Conservation (phyloP, 1,140 invertebrate species). For the Thrips palmi region DNA sequence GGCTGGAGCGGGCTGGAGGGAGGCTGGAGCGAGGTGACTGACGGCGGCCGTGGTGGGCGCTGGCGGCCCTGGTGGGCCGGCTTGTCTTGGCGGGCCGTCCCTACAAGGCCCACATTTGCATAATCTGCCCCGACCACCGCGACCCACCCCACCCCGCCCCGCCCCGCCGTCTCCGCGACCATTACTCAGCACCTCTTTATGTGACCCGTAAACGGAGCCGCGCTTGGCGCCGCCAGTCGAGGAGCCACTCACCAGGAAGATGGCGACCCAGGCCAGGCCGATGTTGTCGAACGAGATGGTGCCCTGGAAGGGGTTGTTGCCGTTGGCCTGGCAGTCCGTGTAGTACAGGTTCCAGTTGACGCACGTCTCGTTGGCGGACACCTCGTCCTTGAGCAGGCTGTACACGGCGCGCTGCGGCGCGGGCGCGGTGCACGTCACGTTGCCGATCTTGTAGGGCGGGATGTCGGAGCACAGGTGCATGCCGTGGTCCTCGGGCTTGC, state of each 20-base stretch:
- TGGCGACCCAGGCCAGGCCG: conserved; percentile 97
- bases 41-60: too few species aligned
- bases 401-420: conserved; percentile 27
- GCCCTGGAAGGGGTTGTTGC: conserved; percentile 94
- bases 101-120: too few species aligned
- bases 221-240: not conserved
- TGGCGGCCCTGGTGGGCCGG: too few species aligned
- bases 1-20: too few species aligned
- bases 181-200: too few species aligned
- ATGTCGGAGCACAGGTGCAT: conserved; percentile 85
- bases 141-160: too few species aligned
- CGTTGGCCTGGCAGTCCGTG: conserved; percentile 77
- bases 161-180: too few species aligned
- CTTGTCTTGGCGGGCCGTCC: too few species aligned
- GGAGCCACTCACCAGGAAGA: conserved; percentile 78
- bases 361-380: conserved; percentile 47
- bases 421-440: conserved; percentile 34
- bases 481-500: conserved; percentile 77
- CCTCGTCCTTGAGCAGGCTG: too few species aligned
- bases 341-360: conserved; percentile 99
- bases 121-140: too few species aligned
- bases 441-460: conserved; percentile 44
- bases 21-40: too few species aligned
- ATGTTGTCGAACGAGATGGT: conserved; percentile 99
- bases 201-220: too few species aligned